Evolutionary conservation across 64 coral and sea anemone genomes (phyloP).

Genomic region (Stylophora pistillata): DNA sequence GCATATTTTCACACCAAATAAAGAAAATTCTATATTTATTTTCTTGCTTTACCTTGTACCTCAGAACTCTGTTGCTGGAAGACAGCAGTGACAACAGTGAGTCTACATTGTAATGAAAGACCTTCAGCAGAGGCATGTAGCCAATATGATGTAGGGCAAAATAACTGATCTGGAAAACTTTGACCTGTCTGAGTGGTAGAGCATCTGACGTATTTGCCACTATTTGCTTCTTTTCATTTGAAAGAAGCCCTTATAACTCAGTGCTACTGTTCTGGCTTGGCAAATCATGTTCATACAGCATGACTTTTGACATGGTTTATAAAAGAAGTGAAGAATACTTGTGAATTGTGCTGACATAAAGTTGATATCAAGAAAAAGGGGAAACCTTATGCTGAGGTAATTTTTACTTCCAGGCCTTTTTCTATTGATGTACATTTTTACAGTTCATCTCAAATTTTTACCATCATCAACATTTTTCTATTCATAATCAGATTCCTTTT

Average conservation of each 20-base stretch:
- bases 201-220: slow-evolving; percentile 91
- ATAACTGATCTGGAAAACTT: slow-evolving; percentile 67
- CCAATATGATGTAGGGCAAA: slow-evolving; percentile 75
- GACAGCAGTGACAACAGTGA: slow-evolving; percentile 78
- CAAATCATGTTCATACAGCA: no score
- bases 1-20: no score
- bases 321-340: slow-evolving; percentile 90
- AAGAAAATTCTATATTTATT: no score
- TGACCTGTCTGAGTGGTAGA: slow-evolving; percentile 74
- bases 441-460: no score
- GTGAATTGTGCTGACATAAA: slow-evolving; percentile 93
- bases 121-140: slow-evolving; percentile 81
- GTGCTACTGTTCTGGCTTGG: no score
- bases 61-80: background rate
- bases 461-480: no score
- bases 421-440: no score
- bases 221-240: slow-evolving; percentile 66
- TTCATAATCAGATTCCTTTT: no score
- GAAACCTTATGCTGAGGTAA: slow-evolving; percentile 88
- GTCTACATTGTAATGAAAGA: slow-evolving; percentile 94
- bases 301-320: no score
- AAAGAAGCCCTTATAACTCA: slow-evolving; percentile 80
- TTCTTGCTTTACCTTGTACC: no score
- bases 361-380: slow-evolving; percentile 92
- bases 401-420: background rate